A percentile compares a stretch with the other conserved stretches of the same genome.
These are phyloP conservation scores for Equus quagga DNA, from an alignment of 2,113 vertebrate species.

Conservation along the genomic window DNA sequence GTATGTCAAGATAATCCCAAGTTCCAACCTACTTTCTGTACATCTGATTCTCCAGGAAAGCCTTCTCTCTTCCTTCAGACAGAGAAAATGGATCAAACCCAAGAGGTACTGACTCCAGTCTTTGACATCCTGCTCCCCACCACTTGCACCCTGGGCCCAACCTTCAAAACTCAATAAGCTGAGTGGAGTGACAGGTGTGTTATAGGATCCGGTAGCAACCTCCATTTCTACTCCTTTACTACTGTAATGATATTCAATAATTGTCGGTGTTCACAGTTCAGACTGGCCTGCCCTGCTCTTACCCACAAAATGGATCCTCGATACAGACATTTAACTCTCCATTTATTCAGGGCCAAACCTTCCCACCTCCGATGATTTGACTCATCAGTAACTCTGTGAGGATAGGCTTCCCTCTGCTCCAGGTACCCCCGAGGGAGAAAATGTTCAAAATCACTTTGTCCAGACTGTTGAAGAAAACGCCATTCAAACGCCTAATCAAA, in stretches of 20 bases:
- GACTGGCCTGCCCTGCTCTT: not conserved
- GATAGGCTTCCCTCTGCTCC: not conserved
- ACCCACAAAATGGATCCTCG: not conserved
- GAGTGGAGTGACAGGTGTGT: not conserved
- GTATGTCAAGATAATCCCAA: not conserved
- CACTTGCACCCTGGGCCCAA: not conserved
- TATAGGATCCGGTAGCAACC: no score
- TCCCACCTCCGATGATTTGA: not conserved
- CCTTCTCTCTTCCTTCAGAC: not conserved
- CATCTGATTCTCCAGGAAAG: not conserved
- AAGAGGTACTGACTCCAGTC: not conserved
- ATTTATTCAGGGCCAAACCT: not conserved
- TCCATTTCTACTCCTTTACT: not conserved
- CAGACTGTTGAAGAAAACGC: constrained; percentile 57
- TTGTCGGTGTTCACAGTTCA: not conserved
- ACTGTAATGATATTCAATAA: not conserved
- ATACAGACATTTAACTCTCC: not conserved
- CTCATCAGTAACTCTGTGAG: not conserved
- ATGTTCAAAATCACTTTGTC: constrained; percentile 61
- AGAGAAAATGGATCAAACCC: not conserved
- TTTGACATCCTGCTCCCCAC: not conserved
- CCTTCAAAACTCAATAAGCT: not conserved
- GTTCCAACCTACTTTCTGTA: not conserved
- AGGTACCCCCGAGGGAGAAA: constrained; percentile 32
- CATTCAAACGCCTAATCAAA: constrained; percentile 74